phyloP scores from a whole-genome alignment of 2,113 vertebrate species.

The Toxotes jaculatrix region DNA sequence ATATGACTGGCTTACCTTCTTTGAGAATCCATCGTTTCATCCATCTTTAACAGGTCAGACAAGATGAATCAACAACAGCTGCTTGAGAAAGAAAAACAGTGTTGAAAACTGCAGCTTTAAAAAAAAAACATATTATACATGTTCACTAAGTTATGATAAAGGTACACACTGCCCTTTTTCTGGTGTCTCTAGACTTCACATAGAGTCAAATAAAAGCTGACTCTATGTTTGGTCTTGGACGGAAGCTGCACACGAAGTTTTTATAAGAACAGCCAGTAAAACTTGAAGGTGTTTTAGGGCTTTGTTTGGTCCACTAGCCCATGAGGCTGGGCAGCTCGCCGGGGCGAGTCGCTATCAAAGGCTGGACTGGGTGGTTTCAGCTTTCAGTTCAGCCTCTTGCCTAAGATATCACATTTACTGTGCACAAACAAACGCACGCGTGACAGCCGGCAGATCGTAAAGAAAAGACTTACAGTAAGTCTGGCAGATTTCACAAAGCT shows the following conservation, averaged over 20 bases:
- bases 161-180: background rate
- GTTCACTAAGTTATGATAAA: background rate
- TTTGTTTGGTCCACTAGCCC: background rate
- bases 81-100: background rate
- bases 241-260: background rate
- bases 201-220: background rate
- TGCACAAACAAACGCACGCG: background rate
- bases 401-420: background rate
- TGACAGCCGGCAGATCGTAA: too few species aligned
- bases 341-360: too few species aligned
- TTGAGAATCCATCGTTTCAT: constrained; percentile 68
- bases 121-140: background rate
- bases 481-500: constrained; percentile 8
- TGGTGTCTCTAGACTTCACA: background rate
- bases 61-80: constrained; percentile 23
- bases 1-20: constrained; percentile 55
- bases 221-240: background rate
- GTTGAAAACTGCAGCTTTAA: background rate
- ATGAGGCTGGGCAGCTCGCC: background rate
- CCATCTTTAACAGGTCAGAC: constrained; percentile 60
- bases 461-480: background rate
- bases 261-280: background rate
- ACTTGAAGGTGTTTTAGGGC: constrained; percentile 1
- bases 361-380: background rate
- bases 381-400: background rate